phyloP scores from a whole-genome alignment of 2,113 vertebrate species.

The Psilopsiagon aurifrons region DNA sequence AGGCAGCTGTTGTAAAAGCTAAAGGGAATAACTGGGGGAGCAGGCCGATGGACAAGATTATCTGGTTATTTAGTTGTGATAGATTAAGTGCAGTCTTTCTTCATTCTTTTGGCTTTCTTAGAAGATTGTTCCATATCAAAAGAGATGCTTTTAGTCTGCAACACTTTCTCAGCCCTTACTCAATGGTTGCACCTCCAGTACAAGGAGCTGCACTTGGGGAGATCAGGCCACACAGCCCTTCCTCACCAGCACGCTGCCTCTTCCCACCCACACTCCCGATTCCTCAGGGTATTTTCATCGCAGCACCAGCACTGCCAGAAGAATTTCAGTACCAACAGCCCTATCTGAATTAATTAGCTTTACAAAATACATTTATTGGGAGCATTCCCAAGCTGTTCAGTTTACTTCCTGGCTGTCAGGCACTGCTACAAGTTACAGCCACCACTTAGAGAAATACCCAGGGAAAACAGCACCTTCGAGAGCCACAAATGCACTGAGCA shows the following conservation, averaged over 20 bases:
- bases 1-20: not conserved
- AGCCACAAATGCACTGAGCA: not conserved
- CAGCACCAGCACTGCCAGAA: not conserved
- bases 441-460: not conserved
- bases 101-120: not conserved
- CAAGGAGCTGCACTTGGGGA: not conserved
- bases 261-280: not conserved
- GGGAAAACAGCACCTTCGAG: not conserved
- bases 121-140: not conserved
- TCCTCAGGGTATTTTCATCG: not conserved
- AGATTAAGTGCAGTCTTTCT: not conserved
- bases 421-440: not conserved
- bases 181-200: not conserved
- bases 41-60: rapidly evolving
- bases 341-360: conserved; percentile 2
- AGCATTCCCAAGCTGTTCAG: not conserved
- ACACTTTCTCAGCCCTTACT: not conserved
- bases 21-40: not conserved
- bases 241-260: rapidly evolving
- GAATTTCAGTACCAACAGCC: not conserved
- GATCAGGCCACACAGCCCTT: not conserved
- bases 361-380: not conserved
- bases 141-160: not conserved
- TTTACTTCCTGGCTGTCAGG: not conserved
- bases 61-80: not conserved